Conservation (phyloP, 2,888 invertebrate species). For the Trissolcus japonicus region DNA sequence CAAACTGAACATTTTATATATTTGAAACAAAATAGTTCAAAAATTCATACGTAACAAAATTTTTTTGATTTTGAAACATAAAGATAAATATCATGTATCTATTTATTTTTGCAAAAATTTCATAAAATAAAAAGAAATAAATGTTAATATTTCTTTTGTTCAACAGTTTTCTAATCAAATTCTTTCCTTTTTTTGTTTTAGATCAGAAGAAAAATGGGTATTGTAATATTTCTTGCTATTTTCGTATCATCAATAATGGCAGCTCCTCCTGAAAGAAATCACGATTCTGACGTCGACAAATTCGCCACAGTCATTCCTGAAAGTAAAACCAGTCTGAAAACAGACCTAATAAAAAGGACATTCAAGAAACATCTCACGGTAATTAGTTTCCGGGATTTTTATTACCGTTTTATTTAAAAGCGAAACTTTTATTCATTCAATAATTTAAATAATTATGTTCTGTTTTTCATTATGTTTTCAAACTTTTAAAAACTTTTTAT, state of each 20-base stretch:
- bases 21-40: too few species aligned
- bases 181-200: constrained; percentile 19
- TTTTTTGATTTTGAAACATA: too few species aligned
- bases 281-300: constrained; percentile 29
- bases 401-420: not conserved
- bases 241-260: constrained; percentile 46
- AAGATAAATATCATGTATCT: too few species aligned
- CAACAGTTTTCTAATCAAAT: not conserved
- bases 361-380: constrained; percentile 33
- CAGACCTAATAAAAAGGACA: constrained; percentile 25
- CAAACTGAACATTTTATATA: not conserved
- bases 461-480: too few species aligned
- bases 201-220: constrained; percentile 25
- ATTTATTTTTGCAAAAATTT: too few species aligned
- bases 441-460: not conserved
- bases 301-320: constrained; percentile 32
- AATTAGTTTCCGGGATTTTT: constrained; percentile 4
- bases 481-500: too few species aligned
- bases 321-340: constrained; percentile 34
- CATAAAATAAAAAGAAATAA: too few species aligned
- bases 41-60: too few species aligned
- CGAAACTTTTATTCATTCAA: not conserved
- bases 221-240: constrained; percentile 32
- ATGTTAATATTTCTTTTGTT: too few species aligned
- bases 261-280: constrained; percentile 37